Percentiles rank a stretch among this genome's conserved stretches.
Conservation (phyloP, 2,888 invertebrate genomes). For the Catocala fraxini region DNA sequence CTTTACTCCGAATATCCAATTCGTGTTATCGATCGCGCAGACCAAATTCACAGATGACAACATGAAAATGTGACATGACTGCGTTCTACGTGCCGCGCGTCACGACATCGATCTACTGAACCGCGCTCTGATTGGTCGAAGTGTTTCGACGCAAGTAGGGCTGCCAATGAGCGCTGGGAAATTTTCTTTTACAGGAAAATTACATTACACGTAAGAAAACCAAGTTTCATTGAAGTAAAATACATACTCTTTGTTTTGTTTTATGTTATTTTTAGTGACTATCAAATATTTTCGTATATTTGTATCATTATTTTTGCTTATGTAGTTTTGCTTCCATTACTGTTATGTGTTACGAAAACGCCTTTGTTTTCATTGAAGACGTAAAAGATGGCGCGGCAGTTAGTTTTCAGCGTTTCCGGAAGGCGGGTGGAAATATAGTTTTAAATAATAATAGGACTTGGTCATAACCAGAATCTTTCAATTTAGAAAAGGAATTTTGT, state of each 20-base stretch:
- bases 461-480: not conserved
- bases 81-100: conserved; percentile 49
- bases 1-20: conserved; percentile 71
- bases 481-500: too few relatives aligned
- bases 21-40: conserved; percentile 82
- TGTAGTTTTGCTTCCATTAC: too few relatives aligned
- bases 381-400: not conserved
- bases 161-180: conserved; percentile 52
- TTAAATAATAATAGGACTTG: not conserved
- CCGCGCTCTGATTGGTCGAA: conserved; percentile 56
- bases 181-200: conserved; percentile 47
- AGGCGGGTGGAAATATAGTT: conserved; percentile 10
- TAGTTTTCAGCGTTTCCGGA: conserved; percentile 5
- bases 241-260: conserved; percentile 1
- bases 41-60: conserved; percentile 64
- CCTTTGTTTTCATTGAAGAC: not conserved
- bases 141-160: not conserved
- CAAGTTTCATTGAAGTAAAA: conserved; percentile 13
- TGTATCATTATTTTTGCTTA: not conserved
- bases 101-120: conserved; percentile 60
- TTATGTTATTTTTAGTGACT: conserved; percentile 1
- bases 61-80: conserved; percentile 63
- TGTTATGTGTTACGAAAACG: too few relatives aligned
- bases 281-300: not conserved
- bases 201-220: conserved; percentile 28